Conservation (phyloP, 2,113 vertebrate species). For the Hemiscyllium ocellatum region DNA sequence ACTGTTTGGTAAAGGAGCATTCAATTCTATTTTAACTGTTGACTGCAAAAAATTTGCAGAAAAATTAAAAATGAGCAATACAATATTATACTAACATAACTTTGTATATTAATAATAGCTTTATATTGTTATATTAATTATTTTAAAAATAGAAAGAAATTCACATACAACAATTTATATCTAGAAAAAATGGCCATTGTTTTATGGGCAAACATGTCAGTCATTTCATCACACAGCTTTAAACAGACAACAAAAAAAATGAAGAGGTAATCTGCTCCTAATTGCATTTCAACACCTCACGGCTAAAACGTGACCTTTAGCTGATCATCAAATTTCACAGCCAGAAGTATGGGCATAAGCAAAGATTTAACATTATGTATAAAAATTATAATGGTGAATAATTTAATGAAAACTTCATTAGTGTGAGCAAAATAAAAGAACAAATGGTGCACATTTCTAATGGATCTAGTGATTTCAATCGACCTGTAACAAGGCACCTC, state of each 20-base stretch:
- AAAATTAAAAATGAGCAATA: not conserved
- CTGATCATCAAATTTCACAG: not conserved
- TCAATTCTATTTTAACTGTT: not conserved
- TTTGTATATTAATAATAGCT: no score
- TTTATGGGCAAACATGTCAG: not conserved
- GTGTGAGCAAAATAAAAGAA: not conserved
- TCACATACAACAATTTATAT: not conserved
- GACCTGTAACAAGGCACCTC: no score
- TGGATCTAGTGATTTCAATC: no score
- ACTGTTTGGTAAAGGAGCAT: not conserved
- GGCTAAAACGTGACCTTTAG: not conserved
- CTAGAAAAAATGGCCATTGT: not conserved
- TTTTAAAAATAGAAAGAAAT: not conserved
- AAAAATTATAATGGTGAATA: not conserved
- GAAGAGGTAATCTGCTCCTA: not conserved
- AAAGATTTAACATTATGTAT: not conserved
- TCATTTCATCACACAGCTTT: not conserved
- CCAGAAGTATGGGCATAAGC: not conserved
- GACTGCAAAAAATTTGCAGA: not conserved
- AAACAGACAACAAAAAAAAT: not conserved
- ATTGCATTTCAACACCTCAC: not conserved
- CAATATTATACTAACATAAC: not conserved
- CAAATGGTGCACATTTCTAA: not conserved
- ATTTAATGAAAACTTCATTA: not conserved
- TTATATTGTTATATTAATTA: no score